Base-by-base conservation (phyloP, 2,797 vertebrate genomes). In the Heterohyrax brucei region DNA sequence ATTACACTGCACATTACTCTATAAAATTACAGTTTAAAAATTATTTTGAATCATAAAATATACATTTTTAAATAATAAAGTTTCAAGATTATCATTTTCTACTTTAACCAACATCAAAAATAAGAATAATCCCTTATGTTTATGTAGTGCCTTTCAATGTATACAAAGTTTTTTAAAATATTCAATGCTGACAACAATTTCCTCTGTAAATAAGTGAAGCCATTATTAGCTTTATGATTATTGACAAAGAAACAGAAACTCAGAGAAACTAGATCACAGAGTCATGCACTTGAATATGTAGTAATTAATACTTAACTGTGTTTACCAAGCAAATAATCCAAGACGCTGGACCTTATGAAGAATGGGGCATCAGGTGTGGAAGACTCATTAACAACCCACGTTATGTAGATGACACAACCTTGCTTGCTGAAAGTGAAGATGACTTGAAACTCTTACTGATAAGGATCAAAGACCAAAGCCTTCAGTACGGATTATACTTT, bases 71-170 rank as follows among this genome's bases (percentile, higher is more conserved):
- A 82, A 59, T 78, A 85, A 87, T 19, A 4, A 91, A 81, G 21
- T 62, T 88, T 64, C 91, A 76, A 46, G 72, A 76, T 79, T 64
- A 21, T 50, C 85, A 78, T 95, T 90, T 22, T 89, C 50, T 68
- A 68, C 19, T 14, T 85, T 26, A 91, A 93, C 28, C 5, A 70
- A 88, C 26, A 56, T 87, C 9, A 33, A 18, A 87, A 56, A 81
- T 91, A 87, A 64, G 2, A 56, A 46, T 56, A 91, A 80, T 48
- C 4, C 9, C 18, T 89, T 70, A 33, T 33, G 10, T 86, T 79
- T 53, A 30, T 26, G 78, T 5, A 83, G 18, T 84, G 46, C 5
- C 19, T 84, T 64, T 86, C 28, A 76, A 5, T 66, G 10, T 16
- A 68, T 73, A 30, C 90, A 88, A 81, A 83, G 18, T 5, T 91